Base-by-base conservation (phyloP, 2,888 invertebrate species). In the Muscina levida region DNA sequence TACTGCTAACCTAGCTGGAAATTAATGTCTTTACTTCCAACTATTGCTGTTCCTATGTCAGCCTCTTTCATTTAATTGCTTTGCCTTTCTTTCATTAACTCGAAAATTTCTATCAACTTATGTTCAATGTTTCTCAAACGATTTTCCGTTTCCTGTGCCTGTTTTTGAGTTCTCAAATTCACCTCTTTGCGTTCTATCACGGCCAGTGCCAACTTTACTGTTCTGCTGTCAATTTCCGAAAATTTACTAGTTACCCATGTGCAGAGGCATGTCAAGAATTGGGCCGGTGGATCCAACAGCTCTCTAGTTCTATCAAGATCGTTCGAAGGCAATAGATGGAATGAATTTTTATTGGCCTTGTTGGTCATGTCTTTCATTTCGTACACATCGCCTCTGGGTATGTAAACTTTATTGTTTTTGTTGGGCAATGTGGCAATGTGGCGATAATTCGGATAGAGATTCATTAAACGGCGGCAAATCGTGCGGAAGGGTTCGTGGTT, bases 351-450 rank as follows among this genome's bases (percentile, higher is more conserved):
- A 87, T 71, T 90, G 86, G 46, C 85, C 83, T 87, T 92, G n/a
- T n/a, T n/a, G 0, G 56, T 62, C 72, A 91, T 89, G 74, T 92
- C 91, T 17, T 90, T 90, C 56, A 91, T 79, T 42, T 92, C 91
- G 77, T 91, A 91, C 0, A 90, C 87, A 22, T 82, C 85, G 17
- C 74, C 65, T 0, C 90, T 90, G 0, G 92, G 92, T 68, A 93
- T 92, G 70, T 91, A 90, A 31, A 94, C 92, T 85, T 91, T 92
- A 70, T 93, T 94, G 51, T 91, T 89, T 85, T 93, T 93, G 86
- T 95, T 94, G 0, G 94, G 94, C 84, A 93, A 92, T 15, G 95
- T 93, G 37, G 92, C 91, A 67, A 95, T 92, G 84, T 93, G 92
- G 68, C 93, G 93, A 86, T 93, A 93, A 81, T 92, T 91, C 0